Evolutionary conservation across 2,888 invertebrate genomes (phyloP).

Genomic region (Cotesia congregata): DNA sequence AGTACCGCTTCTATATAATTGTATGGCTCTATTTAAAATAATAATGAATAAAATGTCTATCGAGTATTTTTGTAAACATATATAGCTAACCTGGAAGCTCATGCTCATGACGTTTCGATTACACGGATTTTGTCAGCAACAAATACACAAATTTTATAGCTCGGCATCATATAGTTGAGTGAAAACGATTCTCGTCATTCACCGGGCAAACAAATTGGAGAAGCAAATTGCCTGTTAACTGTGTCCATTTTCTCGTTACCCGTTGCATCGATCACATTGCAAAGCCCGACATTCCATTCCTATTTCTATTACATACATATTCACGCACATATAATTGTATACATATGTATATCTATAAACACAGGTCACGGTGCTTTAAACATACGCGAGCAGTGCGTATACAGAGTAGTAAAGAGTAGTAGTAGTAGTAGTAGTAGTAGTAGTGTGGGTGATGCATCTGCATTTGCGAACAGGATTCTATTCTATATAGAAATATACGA

Average conservation of each 20-base stretch:
- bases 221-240: slow-evolving; percentile 22
- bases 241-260: slow-evolving; percentile 19
- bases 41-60: background rate
- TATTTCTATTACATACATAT: background rate
- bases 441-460: background rate
- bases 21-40: too few species aligned
- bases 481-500: slow-evolving; percentile 32
- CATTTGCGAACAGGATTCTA: background rate
- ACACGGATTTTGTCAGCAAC: slow-evolving; percentile 1
- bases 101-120: slow-evolving; percentile 15
- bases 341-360: background rate
- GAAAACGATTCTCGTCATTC: slow-evolving; percentile 19
- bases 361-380: slow-evolving; percentile 14
- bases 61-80: background rate
- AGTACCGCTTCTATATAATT: too few species aligned
- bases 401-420: background rate
- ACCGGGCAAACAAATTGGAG: slow-evolving; percentile 18
- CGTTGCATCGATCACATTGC: slow-evolving; percentile 21
- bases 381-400: background rate
- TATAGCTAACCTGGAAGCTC: background rate
- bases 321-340: background rate
- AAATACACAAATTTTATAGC: background rate
- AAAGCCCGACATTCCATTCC: background rate
- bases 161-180: slow-evolving; percentile 1
- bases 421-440: too few species aligned